Evolutionary conservation across 2,113 vertebrate genomes (phyloP), one percentile per base, ranked within the genome.

Genomic region (Abramis brama): DNA sequence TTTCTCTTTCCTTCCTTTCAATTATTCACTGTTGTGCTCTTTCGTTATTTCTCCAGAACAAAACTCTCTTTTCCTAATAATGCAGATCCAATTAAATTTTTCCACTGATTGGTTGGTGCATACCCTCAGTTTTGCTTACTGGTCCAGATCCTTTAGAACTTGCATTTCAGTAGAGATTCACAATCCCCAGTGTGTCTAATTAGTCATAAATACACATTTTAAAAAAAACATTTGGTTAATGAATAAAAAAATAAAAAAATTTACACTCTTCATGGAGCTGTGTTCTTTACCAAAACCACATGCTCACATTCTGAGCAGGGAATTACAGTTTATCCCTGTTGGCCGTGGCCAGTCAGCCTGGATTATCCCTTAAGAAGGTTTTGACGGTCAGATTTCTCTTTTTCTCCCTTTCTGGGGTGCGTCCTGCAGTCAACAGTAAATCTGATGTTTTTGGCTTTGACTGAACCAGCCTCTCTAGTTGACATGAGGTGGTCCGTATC

Each of bases 281-380:
- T 23, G 30, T n/a, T 55, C 47, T 83, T 68, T 79, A 71, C 55
- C 78, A 82, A 75, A 86, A 87, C 77, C 81, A 75, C 75, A 82
- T 30, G 71, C 73, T 74, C 36, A 79, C 55, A 83, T 71, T 83
- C 45, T 71, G 76, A 85, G 33, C 17, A 89, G 77, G 52, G 83
- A 85, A 85, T 88, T 88, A 85, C 60, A 73, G 57, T 88, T 79
- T 62, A 78, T 87, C 79, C 83, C 70, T 85, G 68, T 64, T 87
- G 76, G 39, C 76, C 45, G 52, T 79, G 73, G 55, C 45, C 59
- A 87, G 78, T 64, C 85, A 85, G 64, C 23, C 62, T 73, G 78
- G 62, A 85, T 87, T 85, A 89, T 85, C 73, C 66, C 71, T 66
- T 85, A 85, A 87, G 85, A 87, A 47, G 62, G 68, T 75, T 70